These are phyloP conservation scores for Spisula subtruncata DNA, from an alignment of 2,888 invertebrate species.

Conservation along the genomic window DNA sequence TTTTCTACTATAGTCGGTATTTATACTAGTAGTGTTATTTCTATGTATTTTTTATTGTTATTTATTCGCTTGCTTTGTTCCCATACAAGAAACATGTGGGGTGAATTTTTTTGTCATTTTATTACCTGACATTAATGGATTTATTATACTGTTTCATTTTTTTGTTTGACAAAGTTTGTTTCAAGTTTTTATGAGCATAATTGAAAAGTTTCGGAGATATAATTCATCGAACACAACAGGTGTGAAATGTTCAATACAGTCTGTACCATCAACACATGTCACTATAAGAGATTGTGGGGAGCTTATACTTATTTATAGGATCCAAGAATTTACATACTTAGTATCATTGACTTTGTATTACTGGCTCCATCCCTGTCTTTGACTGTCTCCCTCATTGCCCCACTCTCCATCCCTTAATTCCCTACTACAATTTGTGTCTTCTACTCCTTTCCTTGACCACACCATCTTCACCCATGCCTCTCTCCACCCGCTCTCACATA, in stretches of 20 bases:
- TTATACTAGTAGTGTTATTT: background rate
- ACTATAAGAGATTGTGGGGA: no score
- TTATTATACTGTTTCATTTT: background rate
- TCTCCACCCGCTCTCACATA: no score
- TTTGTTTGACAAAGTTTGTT: background rate
- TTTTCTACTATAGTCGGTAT: background rate
- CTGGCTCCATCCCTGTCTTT: no score
- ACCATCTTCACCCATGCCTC: no score
- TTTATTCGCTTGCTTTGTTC: constrained; percentile 2
- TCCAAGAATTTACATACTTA: no score
- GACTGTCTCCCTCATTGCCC: no score
- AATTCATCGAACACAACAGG: background rate
- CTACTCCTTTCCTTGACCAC: no score
- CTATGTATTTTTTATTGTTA: background rate
- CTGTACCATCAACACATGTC: no score
- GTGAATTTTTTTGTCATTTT: background rate
- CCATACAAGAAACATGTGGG: background rate
- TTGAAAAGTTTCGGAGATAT: background rate
- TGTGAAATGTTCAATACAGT: background rate
- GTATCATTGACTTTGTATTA: no score
- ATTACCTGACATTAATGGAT: constrained; percentile 8
- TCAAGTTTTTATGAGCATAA: background rate
- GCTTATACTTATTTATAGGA: no score
- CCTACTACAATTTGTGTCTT: no score
- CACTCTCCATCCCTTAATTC: no score